Percentiles rank a stretch among this genome's conserved stretches.
phyloP scores from a whole-genome alignment of 2,797 vertebrate species.

The Microchirus variegatus region DNA sequence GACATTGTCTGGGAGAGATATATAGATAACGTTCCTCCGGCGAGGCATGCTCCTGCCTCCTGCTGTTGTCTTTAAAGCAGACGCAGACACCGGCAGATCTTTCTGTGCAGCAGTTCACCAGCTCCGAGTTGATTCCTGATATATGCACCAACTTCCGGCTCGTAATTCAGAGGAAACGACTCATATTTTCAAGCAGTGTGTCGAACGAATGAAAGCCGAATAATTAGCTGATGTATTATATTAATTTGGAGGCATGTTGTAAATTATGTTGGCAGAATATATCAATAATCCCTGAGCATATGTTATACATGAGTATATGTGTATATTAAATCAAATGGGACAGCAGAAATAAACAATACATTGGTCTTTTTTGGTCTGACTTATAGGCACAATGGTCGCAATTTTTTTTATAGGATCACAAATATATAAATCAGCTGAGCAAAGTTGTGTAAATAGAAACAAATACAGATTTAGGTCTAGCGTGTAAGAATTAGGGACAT shows the following conservation, averaged over 20 bases:
- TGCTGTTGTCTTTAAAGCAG: slow-evolving; percentile 32
- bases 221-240: neutral
- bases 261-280: neutral
- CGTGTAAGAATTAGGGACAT: too few species aligned
- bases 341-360: too few species aligned
- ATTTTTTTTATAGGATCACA: too few species aligned
- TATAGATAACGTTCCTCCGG: slow-evolving; percentile 34
- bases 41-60: too few species aligned
- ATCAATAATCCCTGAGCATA: neutral
- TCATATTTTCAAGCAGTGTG: slow-evolving; percentile 22
- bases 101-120: slow-evolving; percentile 40
- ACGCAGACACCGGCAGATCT: neutral
- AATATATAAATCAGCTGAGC: too few species aligned
- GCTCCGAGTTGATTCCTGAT: slow-evolving; percentile 37
- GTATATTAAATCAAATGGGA: too few species aligned
- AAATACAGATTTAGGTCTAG: too few species aligned
- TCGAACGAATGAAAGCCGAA: slow-evolving; percentile 3
- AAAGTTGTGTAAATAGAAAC: too few species aligned
- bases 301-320: too few species aligned
- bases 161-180: slow-evolving; percentile 11
- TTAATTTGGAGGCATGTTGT: neutral
- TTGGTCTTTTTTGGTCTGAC: too few species aligned
- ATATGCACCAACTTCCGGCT: slow-evolving; percentile 32
- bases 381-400: too few species aligned
- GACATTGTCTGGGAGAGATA: slow-evolving; percentile 30